These are phyloP conservation scores for Semnornis frantzii DNA, from an alignment of 2,113 vertebrate species.

Conservation along the genomic window DNA sequence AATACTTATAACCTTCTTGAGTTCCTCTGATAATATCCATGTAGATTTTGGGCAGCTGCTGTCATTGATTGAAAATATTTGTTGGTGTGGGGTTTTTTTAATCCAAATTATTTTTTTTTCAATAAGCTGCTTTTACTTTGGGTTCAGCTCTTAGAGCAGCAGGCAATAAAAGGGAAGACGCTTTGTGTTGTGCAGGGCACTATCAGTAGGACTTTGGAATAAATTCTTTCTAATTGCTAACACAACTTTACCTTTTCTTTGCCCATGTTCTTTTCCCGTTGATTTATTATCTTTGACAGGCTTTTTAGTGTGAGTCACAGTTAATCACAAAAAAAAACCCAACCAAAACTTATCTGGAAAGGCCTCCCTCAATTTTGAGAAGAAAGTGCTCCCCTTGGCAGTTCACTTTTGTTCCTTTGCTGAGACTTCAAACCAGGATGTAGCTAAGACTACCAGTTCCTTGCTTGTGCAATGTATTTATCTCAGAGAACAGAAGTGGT, in stretches of 20 bases:
- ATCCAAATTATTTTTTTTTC: background rate
- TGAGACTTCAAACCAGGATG: background rate
- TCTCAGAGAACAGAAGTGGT: background rate
- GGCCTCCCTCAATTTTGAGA: background rate
- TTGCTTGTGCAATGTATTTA: background rate
- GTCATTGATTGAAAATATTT: background rate
- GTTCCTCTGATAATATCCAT: background rate
- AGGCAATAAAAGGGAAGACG: background rate
- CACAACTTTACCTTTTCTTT: background rate
- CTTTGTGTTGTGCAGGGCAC: background rate
- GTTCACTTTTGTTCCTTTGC: background rate
- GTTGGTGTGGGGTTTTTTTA: background rate
- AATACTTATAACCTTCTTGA: background rate
- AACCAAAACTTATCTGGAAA: background rate
- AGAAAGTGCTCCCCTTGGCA: background rate
- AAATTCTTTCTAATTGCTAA: background rate
- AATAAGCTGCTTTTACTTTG: background rate
- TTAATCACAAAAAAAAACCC: background rate
- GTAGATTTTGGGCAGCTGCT: background rate
- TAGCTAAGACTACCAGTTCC: background rate
- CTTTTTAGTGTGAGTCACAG: background rate
- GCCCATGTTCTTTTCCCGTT: background rate
- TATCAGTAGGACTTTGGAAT: background rate
- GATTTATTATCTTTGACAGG: slow-evolving; percentile 2
- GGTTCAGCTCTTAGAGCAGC: background rate